Evolutionary conservation across 1,140 invertebrate genomes (phyloP), one percentile per base, ranked within the genome.

Genomic region (Drosophila pseudoananassae): DNA sequence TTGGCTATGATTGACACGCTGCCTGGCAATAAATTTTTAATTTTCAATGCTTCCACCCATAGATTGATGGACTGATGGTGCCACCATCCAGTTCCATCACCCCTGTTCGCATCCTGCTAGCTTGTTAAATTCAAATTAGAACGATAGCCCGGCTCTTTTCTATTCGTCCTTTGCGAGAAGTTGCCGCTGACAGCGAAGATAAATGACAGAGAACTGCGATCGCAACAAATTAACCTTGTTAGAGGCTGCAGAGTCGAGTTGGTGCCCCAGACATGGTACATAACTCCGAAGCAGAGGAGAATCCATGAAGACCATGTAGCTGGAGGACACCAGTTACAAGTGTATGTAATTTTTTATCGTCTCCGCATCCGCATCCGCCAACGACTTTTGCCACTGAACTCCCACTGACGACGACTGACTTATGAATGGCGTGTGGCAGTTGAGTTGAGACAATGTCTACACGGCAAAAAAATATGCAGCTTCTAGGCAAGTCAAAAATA

Each of bases 91-190:
- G 27, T 47, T 17, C 20, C 31, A 33, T 53, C 47, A 36, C 36
- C 15, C 38, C 27, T 29, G 10, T 23, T 17, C 10, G 61, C 38
- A 51, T 15, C 5, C 72, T 65, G 53, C 17, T 15, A 73, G 84
- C 83, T 88, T 88, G 83, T 88, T 88, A 88, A 88, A 88, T 88
- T 88, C 83, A 88, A 88, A 88, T 88, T 88, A 88, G 83, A 88
- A 76, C 69, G 74, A 56, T 56, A 75, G 68, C 60, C 45, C 57
- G 50, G 27, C 45, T 45, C 53, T 12, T 10, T 12, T 33, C 68
- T 70, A 65, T 69, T 64, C 58, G 49, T 31, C 60, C 45, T 64
- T 7, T 47, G 52, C 38, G 43, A 71, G 57, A 38, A 70, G 36
- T 75, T 82, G 83, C 66, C 63, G 83, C 76, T 88, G 83, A 88